Percentiles rank a stretch among this genome's conserved stretches.
These are phyloP conservation scores for Acromyrmex charruanus DNA, from an alignment of 1,140 invertebrate genomes.

Conservation along the genomic window DNA sequence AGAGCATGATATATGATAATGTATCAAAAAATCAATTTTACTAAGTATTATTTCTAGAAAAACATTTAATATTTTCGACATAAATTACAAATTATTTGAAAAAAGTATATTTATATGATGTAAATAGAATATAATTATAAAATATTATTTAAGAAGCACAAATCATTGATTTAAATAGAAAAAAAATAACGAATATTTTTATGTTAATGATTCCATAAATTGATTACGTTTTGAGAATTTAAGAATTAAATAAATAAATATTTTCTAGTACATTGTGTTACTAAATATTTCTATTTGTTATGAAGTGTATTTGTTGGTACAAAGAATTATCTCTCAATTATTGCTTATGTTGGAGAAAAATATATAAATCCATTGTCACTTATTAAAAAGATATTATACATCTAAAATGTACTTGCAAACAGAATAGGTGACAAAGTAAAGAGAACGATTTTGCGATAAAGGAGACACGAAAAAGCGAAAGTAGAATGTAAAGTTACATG, in stretches of 20 bases:
- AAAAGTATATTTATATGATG: too few relatives aligned
- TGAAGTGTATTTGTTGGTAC: neutral
- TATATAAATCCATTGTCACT: neutral
- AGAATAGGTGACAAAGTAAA: neutral
- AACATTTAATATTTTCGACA: too few relatives aligned
- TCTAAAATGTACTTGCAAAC: slow-evolving; percentile 12
- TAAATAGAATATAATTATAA: too few relatives aligned
- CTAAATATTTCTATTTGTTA: slow-evolving; percentile 1
- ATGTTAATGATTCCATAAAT: too few relatives aligned
- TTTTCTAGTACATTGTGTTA: neutral
- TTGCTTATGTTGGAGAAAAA: neutral
- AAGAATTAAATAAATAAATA: neutral
- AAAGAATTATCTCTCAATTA: neutral
- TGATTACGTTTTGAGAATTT: neutral
- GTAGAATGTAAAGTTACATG: slow-evolving; percentile 19
- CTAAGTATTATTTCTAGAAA: too few relatives aligned
- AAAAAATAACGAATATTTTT: too few relatives aligned
- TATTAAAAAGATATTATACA: neutral
- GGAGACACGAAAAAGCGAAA: slow-evolving; percentile 2
- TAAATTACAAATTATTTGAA: too few relatives aligned
- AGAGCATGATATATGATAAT: too few relatives aligned
- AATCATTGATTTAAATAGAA: too few relatives aligned
- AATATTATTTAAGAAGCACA: too few relatives aligned
- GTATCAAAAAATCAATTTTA: too few relatives aligned
- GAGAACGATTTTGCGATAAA: neutral